phyloP scores from a whole-genome alignment of 1,140 invertebrate species.

The Glossosoma conforme region DNA sequence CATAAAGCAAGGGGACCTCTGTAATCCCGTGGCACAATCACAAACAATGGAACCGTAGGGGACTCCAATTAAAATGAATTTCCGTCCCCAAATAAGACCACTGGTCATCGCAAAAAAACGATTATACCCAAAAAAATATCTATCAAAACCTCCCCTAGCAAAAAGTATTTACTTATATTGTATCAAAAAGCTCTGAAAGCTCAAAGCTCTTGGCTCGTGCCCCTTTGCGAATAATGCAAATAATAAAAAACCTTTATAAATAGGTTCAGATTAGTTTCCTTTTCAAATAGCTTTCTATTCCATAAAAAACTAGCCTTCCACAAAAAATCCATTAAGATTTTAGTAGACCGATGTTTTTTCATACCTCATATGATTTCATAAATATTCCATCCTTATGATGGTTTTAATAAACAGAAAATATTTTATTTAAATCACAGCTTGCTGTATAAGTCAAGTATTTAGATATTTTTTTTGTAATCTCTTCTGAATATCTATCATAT shows the following conservation, averaged over 20 bases:
- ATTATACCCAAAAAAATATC: not conserved
- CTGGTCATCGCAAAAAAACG: slow-evolving; percentile 25
- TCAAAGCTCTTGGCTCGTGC: slow-evolving; percentile 22
- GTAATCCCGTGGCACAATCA: slow-evolving; percentile 3
- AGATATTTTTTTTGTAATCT: not conserved
- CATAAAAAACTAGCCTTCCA: no score
- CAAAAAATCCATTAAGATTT: no score
- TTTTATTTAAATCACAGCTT: slow-evolving; percentile 1
- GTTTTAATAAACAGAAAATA: not conserved
- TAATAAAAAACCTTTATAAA: slow-evolving; percentile 6
- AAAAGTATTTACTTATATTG: slow-evolving; percentile 2
- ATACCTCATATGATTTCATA: no score
- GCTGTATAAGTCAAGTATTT: no score
- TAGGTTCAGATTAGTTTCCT: slow-evolving; percentile 5
- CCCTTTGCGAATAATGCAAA: slow-evolving; percentile 5
- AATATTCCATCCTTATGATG: no score
- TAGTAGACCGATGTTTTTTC: no score
- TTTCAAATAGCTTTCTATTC: slow-evolving; percentile 7
- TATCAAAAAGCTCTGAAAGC: slow-evolving; percentile 11
- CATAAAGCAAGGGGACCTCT: not conserved
- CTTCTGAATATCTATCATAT: not conserved
- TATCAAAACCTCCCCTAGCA: not conserved
- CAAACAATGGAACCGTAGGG: slow-evolving; percentile 15
- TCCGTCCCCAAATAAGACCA: slow-evolving; percentile 23
- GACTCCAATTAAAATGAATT: slow-evolving; percentile 27